Conservation (phyloP, 2,113 vertebrate species). For the Eonycteris spelaea region DNA sequence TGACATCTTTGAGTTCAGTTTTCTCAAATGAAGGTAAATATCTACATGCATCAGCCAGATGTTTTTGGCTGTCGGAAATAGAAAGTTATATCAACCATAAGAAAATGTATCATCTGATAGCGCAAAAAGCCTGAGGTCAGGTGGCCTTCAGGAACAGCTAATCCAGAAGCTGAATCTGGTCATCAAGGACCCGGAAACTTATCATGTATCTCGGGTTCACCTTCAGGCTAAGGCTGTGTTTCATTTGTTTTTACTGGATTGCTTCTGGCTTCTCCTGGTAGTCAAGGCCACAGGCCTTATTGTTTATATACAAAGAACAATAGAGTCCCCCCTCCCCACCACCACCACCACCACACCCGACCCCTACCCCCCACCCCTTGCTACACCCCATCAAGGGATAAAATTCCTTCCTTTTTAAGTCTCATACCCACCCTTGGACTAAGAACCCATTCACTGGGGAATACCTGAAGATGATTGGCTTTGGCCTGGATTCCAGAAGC, state of each 20-base stretch:
- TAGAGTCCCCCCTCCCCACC: accelerated
- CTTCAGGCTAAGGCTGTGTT: neutral
- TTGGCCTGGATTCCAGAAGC: neutral
- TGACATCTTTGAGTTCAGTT: neutral
- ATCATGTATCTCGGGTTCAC: neutral
- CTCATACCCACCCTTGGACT: neutral
- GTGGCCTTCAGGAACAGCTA: neutral
- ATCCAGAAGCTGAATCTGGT: neutral
- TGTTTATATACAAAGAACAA: neutral
- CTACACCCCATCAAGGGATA: neutral
- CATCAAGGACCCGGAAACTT: neutral
- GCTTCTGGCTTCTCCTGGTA: neutral
- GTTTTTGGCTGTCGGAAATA: neutral
- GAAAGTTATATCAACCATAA: neutral
- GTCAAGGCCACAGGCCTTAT: neutral
- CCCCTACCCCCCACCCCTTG: neutral
- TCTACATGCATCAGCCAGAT: neutral
- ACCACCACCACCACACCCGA: too few species aligned
- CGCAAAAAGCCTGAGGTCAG: neutral
- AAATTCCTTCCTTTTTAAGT: neutral
- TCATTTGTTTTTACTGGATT: neutral
- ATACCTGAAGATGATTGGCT: neutral
- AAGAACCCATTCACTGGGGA: neutral
- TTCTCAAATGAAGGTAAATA: neutral
- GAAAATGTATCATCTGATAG: neutral